Evolutionary conservation across 2,113 vertebrate species (phyloP).

Genomic region (Peromyscus leucopus): DNA sequence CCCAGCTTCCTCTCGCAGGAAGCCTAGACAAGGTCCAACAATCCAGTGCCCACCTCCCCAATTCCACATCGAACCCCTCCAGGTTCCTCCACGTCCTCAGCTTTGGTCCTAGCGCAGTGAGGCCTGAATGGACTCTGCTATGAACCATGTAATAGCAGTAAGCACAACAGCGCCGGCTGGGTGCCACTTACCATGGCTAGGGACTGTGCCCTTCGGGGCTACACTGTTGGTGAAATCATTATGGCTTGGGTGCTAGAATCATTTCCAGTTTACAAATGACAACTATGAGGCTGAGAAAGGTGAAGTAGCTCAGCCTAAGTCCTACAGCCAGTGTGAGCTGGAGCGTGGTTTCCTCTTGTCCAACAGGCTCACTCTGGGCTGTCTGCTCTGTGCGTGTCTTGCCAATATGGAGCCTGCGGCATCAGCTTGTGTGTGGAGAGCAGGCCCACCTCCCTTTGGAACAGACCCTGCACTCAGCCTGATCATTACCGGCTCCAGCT

Average conservation of each 20-base stretch:
- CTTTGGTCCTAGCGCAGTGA: not conserved
- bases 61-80: too few relatives aligned
- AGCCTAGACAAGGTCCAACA: not conserved
- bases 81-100: not conserved
- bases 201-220: not conserved
- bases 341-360: too few relatives aligned
- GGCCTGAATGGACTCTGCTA: accelerated
- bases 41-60: not conserved
- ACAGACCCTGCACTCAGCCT: not conserved
- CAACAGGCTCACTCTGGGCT: not conserved
- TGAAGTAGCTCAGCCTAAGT: not conserved
- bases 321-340: not conserved
- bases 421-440: not conserved
- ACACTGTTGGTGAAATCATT: accelerated
- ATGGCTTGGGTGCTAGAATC: not conserved
- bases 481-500: not conserved
- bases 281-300: too few relatives aligned
- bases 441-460: not conserved
- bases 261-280: not conserved
- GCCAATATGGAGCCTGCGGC: too few relatives aligned
- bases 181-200: accelerated
- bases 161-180: accelerated
- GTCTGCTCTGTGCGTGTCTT: not conserved
- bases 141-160: accelerated
- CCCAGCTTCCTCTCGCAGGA: not conserved